phyloP scores from a whole-genome alignment of 2,797 vertebrate genomes.

The Eleutherodactylus coqui region DNA sequence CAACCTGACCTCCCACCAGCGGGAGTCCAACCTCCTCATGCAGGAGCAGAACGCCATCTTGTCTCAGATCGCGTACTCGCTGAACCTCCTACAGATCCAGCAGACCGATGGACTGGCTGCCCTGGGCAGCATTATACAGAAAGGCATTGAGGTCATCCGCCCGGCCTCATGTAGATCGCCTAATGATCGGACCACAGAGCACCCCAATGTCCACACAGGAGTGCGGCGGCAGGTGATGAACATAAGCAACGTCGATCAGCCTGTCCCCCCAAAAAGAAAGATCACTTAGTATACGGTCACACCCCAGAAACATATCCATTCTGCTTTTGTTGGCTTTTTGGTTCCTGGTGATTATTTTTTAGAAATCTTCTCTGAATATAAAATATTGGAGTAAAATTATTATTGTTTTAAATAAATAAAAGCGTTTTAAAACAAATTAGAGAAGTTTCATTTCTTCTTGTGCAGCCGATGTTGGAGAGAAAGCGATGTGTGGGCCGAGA shows the following conservation, averaged over 20 bases:
- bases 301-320: neutral
- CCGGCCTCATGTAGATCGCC: neutral
- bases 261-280: constrained; percentile 43
- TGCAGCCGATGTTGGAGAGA: neutral
- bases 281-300: constrained; percentile 4
- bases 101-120: constrained; percentile 43
- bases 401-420: constrained; percentile 24
- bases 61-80: constrained; percentile 46
- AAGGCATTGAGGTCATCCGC: constrained; percentile 40
- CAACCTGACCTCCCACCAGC: constrained; percentile 39
- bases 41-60: constrained; percentile 53
- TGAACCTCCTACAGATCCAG: constrained; percentile 47
- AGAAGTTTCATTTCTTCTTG: neutral
- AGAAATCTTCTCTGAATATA: neutral
- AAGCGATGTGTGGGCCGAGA: neutral
- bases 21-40: constrained; percentile 47
- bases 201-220: neutral
- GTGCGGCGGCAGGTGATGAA: neutral
- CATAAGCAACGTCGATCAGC: neutral
- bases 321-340: neutral
- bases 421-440: neutral
- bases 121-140: constrained; percentile 41
- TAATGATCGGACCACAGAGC: constrained; percentile 12
- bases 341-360: neutral
- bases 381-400: neutral